phyloP scores from a whole-genome alignment of 1,140 invertebrate genomes.

The Apis dorsata region DNA sequence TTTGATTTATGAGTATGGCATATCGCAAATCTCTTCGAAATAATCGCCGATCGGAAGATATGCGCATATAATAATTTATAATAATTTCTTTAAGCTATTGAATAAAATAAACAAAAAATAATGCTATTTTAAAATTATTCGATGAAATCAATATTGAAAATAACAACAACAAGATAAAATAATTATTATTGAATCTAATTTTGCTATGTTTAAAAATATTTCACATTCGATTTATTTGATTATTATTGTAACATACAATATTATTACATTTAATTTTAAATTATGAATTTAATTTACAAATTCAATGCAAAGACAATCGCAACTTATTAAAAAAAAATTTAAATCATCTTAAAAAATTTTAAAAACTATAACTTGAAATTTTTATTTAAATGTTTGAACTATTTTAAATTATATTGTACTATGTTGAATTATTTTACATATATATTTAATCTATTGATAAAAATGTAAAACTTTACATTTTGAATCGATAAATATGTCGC shows the following conservation, averaged over 20 bases:
- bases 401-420: no score
- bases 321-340: no score
- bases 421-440: no score
- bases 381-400: no score
- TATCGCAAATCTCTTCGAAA: slow-evolving; percentile 21
- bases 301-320: no score
- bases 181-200: not conserved
- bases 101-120: not conserved
- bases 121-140: not conserved
- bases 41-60: slow-evolving; percentile 32
- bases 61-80: no score
- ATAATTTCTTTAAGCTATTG: not conserved
- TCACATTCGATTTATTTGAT: not conserved
- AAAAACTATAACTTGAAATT: no score
- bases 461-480: not conserved
- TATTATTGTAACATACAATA: not conserved
- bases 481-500: not conserved
- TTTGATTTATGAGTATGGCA: slow-evolving; percentile 11
- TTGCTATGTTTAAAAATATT: not conserved
- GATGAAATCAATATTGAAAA: not conserved
- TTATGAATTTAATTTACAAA: no score
- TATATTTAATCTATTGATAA: not conserved
- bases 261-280: not conserved
- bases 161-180: no score
- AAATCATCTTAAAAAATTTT: no score